Evolutionary conservation across 2,888 invertebrate species (phyloP).

Genomic region (Agriopis aurantiaria): DNA sequence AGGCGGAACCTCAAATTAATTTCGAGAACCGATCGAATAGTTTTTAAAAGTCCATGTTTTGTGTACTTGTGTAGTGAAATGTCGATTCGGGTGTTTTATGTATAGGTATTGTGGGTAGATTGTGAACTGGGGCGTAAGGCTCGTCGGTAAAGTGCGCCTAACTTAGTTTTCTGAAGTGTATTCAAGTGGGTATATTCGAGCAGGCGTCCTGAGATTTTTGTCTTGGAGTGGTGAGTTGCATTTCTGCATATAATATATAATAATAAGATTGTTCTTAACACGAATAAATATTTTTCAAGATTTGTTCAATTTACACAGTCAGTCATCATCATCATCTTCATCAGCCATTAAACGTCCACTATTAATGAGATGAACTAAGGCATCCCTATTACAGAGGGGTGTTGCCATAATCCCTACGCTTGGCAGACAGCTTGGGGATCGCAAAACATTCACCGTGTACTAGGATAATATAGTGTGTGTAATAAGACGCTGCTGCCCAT

Average conservation of each 20-base stretch:
- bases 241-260: not conserved
- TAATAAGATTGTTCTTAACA: not conserved
- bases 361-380: too few species aligned
- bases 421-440: too few species aligned
- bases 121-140: constrained; percentile 43
- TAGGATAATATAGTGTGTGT: too few species aligned
- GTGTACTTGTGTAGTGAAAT: constrained; percentile 57
- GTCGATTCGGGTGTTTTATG: constrained; percentile 40
- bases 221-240: constrained; percentile 68
- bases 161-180: constrained; percentile 78
- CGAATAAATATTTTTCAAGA: too few species aligned
- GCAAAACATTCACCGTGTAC: too few species aligned
- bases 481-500: too few species aligned
- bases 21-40: constrained; percentile 51
- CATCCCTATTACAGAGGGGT: too few species aligned
- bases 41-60: constrained; percentile 45
- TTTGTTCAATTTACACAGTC: too few species aligned
- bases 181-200: constrained; percentile 64
- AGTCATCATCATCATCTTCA: too few species aligned
- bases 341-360: too few species aligned
- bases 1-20: constrained; percentile 55
- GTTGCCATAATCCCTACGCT: too few species aligned
- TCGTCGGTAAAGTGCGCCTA: constrained; percentile 58
- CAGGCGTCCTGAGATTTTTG: constrained; percentile 72
- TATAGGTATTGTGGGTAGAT: constrained; percentile 25